Evolutionary conservation across 35 echinoderm and acorn worm genomes (phyloP).

Genomic region (Strongylocentrotus purpuratus): DNA sequence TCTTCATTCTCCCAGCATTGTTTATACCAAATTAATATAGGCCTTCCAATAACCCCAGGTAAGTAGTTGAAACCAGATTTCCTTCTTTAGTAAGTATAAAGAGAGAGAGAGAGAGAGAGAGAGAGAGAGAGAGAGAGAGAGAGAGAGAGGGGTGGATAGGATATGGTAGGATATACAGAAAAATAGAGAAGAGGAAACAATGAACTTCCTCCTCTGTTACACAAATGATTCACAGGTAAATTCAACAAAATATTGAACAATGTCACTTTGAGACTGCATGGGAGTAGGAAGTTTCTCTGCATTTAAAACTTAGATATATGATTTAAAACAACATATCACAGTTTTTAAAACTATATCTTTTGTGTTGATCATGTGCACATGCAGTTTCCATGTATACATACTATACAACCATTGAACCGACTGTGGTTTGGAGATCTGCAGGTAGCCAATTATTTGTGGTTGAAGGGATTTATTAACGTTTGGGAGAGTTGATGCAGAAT

Average conservation of each 20-base stretch:
- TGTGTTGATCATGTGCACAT: neutral
- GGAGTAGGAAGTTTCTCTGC: neutral
- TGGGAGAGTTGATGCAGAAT: too few relatives aligned
- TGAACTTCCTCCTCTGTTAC: neutral
- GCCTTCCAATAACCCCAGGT: too few relatives aligned
- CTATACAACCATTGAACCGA: neutral
- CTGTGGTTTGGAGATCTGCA: neutral
- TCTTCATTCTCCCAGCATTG: too few relatives aligned
- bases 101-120: neutral
- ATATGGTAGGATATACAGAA: neutral
- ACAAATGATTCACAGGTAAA: neutral
- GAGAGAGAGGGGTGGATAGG: neutral
- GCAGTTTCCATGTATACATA: too few relatives aligned
- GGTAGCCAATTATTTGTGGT: too few relatives aligned
- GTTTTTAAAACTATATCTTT: neutral
- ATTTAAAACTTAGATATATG: neutral
- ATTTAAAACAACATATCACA: too few relatives aligned
- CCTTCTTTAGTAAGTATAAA: too few relatives aligned
- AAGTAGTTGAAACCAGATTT: too few relatives aligned
- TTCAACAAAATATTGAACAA: neutral
- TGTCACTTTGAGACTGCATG: neutral
- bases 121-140: neutral
- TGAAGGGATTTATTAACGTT: too few relatives aligned
- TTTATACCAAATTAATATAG: too few relatives aligned
- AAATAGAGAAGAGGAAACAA: neutral